Evolutionary conservation across 2,888 invertebrate genomes (phyloP).

Genomic region (Dascillus cervinus): DNA sequence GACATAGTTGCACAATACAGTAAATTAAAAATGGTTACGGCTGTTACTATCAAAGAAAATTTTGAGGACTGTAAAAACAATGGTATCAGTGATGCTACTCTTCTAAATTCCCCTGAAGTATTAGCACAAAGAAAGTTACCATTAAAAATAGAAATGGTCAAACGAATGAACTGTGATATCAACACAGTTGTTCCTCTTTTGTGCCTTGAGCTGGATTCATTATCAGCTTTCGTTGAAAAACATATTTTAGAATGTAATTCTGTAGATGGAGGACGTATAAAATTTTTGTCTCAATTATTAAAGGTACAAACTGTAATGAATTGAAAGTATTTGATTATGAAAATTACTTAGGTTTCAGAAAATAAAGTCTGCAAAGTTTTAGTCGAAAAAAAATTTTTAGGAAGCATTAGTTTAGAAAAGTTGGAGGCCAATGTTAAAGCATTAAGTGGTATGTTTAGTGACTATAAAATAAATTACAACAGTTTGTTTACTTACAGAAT

Average conservation of each 20-base stretch:
- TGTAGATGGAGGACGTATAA: slow-evolving; percentile 9
- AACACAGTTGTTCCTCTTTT: slow-evolving; percentile 26
- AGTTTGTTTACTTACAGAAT: neutral
- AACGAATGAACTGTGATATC: slow-evolving; percentile 25
- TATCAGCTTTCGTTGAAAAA: slow-evolving; percentile 17
- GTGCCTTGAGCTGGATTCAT: slow-evolving; percentile 13
- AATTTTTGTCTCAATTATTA: slow-evolving; percentile 21
- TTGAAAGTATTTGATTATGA: too few relatives aligned
- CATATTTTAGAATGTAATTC: slow-evolving; percentile 18
- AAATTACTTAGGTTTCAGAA: too few relatives aligned
- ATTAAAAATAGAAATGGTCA: slow-evolving; percentile 24
- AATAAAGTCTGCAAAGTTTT: slow-evolving; percentile 21
- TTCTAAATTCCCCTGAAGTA: slow-evolving; percentile 28
- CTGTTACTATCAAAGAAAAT: slow-evolving; percentile 22
- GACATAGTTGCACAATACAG: slow-evolving; percentile 9
- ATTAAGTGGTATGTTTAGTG: slow-evolving; percentile 13
- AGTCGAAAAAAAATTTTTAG: slow-evolving; percentile 18
- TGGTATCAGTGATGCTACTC: slow-evolving; percentile 21
- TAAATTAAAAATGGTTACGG: slow-evolving; percentile 10
- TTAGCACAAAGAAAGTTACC: slow-evolving; percentile 23
- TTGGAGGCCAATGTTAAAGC: slow-evolving; percentile 14
- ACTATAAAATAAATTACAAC: neutral
- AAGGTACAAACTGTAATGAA: slow-evolving; percentile 18
- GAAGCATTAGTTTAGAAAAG: slow-evolving; percentile 14
- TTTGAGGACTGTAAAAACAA: slow-evolving; percentile 21